These are phyloP conservation scores for Fragum whitleyi DNA, from an alignment of 2,888 invertebrate genomes.

Conservation along the genomic window DNA sequence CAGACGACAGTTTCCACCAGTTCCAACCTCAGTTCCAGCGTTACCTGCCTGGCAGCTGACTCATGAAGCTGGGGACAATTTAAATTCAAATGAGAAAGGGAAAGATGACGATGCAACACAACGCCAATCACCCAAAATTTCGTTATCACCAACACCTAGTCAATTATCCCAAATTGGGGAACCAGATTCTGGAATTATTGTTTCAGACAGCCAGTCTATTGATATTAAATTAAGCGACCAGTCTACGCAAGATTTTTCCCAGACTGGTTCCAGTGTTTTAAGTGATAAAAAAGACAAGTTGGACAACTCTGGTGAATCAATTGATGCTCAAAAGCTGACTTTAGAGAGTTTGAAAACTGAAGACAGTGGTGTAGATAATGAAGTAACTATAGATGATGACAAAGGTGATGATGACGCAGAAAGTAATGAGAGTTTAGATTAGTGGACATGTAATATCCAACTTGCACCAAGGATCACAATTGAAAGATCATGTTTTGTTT, in stretches of 20 bases:
- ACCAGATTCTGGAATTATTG: not conserved
- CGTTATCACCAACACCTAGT: constrained; percentile 7
- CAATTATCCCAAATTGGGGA: not conserved
- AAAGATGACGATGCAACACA: not conserved
- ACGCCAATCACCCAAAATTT: not conserved
- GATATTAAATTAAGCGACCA: not conserved
- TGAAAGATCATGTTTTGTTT: not conserved
- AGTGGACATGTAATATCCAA: too few relatives aligned
- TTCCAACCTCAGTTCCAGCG: constrained; percentile 69
- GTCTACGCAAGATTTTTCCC: not conserved
- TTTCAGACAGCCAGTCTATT: not conserved
- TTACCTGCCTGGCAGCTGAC: constrained; percentile 75
- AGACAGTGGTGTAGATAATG: constrained; percentile 2
- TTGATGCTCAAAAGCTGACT: not conserved
- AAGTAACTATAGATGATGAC: not conserved
- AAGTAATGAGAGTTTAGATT: constrained; percentile 17
- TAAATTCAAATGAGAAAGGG: constrained; percentile 36
- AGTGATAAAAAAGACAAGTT: not conserved
- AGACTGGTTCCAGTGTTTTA: constrained; percentile 1
- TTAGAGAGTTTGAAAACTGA: not conserved
- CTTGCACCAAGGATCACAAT: not conserved
- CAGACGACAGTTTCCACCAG: constrained; percentile 77
- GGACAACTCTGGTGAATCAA: not conserved
- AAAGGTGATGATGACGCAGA: constrained; percentile 8
- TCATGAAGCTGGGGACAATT: constrained; percentile 48